Evolutionary conservation across 2,888 invertebrate species (phyloP).

Genomic region (Nemotelus pantherinus): DNA sequence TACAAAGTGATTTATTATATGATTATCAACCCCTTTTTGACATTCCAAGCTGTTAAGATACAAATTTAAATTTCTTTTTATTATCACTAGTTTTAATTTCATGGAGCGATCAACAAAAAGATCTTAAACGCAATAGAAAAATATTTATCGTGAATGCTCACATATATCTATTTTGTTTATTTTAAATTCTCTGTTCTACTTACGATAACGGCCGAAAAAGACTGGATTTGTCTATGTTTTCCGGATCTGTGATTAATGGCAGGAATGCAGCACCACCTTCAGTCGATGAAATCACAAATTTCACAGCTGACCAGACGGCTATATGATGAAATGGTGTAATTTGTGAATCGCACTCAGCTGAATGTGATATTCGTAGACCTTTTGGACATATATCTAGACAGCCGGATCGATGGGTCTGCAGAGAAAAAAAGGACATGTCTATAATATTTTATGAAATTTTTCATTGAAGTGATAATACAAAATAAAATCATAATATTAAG

Average conservation of each 20-base stretch:
- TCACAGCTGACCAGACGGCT: constrained; percentile 92
- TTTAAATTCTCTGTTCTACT: constrained; percentile 27
- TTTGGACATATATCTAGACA: constrained; percentile 64
- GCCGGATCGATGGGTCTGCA: constrained; percentile 60
- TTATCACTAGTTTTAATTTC: too few relatives aligned
- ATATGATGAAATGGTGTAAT: constrained; percentile 89
- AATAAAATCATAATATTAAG: too few relatives aligned
- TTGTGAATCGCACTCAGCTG: constrained; percentile 68
- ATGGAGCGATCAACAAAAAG: too few relatives aligned
- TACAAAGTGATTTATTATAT: too few relatives aligned
- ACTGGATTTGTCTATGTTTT: constrained; percentile 78
- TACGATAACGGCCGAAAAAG: constrained; percentile 69
- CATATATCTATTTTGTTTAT: too few relatives aligned
- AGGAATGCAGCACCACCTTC: constrained; percentile 78
- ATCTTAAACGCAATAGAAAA: too few relatives aligned
- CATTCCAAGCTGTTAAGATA: too few relatives aligned
- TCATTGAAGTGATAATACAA: too few relatives aligned
- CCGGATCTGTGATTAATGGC: constrained; percentile 84
- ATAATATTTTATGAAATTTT: too few relatives aligned
- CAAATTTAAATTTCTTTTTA: too few relatives aligned
- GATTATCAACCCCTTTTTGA: too few relatives aligned
- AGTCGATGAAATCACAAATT: constrained; percentile 77
- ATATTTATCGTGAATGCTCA: too few relatives aligned
- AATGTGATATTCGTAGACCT: constrained; percentile 78
- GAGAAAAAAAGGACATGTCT: neutral